Evolutionary conservation across 2,113 vertebrate species (phyloP), one percentile per base, ranked within the genome.

Genomic region (Indicator maculatus): DNA sequence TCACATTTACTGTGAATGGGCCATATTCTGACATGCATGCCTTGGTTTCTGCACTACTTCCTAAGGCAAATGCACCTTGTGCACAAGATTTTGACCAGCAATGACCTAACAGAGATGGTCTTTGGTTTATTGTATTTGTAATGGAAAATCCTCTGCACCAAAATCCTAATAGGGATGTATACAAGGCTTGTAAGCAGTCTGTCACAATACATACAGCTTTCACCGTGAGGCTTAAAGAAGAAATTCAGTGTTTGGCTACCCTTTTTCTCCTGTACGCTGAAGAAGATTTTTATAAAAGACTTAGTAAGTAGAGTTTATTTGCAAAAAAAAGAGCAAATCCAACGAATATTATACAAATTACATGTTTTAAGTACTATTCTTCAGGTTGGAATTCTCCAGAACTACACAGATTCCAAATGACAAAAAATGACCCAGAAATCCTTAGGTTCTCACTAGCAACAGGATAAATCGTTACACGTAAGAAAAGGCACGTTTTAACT

Each of bases 181-280:
- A 71, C 0, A 4, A 71, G 13, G 13, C 28, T 67, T 2, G 1
- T 60, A 55, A 0, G 3, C 21, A 0, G 3, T 24, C 44, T 24
- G 20, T n/a, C 39, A 53, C 39, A 47, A 33, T 3, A 38, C 31
- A 56, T 59, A 31, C 7, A 72, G 28, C 9, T 28, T 23, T 67
- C 87, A 64, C n/a, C 8, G 27, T 12, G 24, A 58, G 50, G 38
- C 56, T 89, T 74, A 81, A 71, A 80, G 70, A 83, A 74, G 45
- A 87, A 90, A 64, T 19, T 77, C 58, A 65, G 15, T 5, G 60
- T 74, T 75, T 58, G 31, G 50, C 7, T 63, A 56, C 20, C 4
- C 23, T 52, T 16, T 52, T 83, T 47, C 6, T 72, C 17, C 36
- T 74, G 15, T 39, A 31, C 16, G 52, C 36, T 7, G 5, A 85